Evolutionary conservation across 2,113 vertebrate species (phyloP).

Genomic region (Etheostoma spectabile): DNA sequence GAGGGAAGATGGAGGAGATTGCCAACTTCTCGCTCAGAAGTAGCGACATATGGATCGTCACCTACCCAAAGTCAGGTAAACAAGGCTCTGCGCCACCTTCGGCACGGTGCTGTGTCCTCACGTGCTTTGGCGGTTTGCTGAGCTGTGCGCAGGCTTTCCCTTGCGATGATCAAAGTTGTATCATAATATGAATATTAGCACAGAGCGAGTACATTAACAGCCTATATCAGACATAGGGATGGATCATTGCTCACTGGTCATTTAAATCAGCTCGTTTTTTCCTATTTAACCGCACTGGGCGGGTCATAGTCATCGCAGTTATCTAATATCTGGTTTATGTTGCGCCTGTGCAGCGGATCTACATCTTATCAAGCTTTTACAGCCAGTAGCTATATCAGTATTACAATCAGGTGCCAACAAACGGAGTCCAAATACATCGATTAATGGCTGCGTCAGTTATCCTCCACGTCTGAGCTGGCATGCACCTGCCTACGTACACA

Average conservation of each 20-base stretch:
- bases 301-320: slow-evolving; percentile 1
- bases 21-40: slow-evolving; percentile 93
- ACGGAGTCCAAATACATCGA: background rate
- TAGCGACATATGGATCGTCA: slow-evolving; percentile 98
- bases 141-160: slow-evolving; percentile 4
- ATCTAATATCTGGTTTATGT: background rate
- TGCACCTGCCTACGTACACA: background rate
- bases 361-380: background rate
- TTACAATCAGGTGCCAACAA: background rate
- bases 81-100: slow-evolving; percentile 15
- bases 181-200: background rate
- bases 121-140: background rate
- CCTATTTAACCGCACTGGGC: background rate
- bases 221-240: background rate
- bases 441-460: background rate
- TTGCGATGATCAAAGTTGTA: slow-evolving; percentile 33
- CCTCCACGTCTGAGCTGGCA: background rate
- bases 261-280: background rate
- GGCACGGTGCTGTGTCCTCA: background rate
- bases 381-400: background rate
- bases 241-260: background rate
- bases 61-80: slow-evolving; percentile 97
- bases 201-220: background rate
- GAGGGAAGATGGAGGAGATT: slow-evolving; percentile 98
- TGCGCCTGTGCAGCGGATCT: background rate